These are phyloP conservation scores for Drosophila bipectinata DNA, from an alignment of 1,140 invertebrate species.

Conservation along the genomic window DNA sequence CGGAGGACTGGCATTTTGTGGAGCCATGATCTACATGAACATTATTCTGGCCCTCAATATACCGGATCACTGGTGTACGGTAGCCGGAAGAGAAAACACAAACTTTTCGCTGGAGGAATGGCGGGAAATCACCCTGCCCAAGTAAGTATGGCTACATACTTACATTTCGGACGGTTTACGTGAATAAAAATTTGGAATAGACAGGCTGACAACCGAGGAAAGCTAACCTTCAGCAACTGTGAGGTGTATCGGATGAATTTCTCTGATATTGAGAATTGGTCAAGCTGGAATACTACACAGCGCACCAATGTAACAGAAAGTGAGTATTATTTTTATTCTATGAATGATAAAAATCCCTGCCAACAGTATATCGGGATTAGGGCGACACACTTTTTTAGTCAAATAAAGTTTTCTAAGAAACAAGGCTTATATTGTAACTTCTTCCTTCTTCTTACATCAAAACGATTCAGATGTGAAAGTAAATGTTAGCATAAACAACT, in stretches of 20 bases:
- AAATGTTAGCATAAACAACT: slow-evolving; percentile 21
- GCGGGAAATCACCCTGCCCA: slow-evolving; percentile 85
- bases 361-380: not conserved
- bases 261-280: slow-evolving; percentile 67
- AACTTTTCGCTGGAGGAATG: slow-evolving; percentile 84
- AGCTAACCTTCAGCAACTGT: slow-evolving; percentile 74
- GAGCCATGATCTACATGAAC: slow-evolving; percentile 84
- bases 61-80: slow-evolving; percentile 86
- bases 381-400: not conserved
- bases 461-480: slow-evolving; percentile 8
- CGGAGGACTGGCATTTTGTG: slow-evolving; percentile 76
- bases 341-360: not conserved
- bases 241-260: slow-evolving; percentile 81
- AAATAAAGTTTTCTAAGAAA: not conserved
- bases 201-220: slow-evolving; percentile 70
- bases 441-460: slow-evolving; percentile 7
- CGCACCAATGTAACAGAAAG: slow-evolving; percentile 64
- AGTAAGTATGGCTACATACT: slow-evolving; percentile 59
- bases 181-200: slow-evolving; percentile 27
- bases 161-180: not conserved
- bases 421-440: slow-evolving; percentile 15
- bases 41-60: slow-evolving; percentile 85
- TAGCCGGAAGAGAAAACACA: slow-evolving; percentile 84
- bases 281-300: slow-evolving; percentile 57
- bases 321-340: slow-evolving; percentile 17